phyloP scores from a whole-genome alignment of 2,888 invertebrate genomes.

The Phortica okadai region DNA sequence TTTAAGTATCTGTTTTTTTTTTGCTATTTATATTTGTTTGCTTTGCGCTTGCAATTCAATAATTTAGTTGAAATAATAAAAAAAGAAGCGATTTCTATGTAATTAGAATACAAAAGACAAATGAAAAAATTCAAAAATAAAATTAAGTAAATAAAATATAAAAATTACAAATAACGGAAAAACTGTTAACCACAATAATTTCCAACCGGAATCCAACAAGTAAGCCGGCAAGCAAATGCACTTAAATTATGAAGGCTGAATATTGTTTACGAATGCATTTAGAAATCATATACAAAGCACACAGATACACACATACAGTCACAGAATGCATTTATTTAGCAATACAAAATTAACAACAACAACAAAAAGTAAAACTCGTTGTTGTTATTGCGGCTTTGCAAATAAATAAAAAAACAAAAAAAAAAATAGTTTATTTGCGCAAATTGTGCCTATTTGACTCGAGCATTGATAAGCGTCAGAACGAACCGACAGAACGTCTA shows the following conservation, averaged over 20 bases:
- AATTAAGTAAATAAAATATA: conserved; percentile 43
- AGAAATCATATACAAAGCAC: conserved; percentile 25
- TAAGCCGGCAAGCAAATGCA: conserved; percentile 31
- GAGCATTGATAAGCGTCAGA: conserved; percentile 51
- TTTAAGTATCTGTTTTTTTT: too few relatives aligned
- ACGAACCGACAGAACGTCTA: conserved; percentile 3
- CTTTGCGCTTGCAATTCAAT: too few relatives aligned
- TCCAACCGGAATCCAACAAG: conserved; percentile 22
- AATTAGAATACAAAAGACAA: neutral
- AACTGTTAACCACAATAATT: conserved; percentile 19
- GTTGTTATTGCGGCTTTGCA: conserved; percentile 35
- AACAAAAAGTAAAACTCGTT: too few relatives aligned
- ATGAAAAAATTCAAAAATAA: conserved; percentile 3
- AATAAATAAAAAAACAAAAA: neutral
- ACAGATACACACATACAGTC: neutral
- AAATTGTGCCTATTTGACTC: conserved; percentile 57
- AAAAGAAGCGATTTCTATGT: neutral
- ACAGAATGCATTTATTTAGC: conserved; percentile 13
- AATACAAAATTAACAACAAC: conserved; percentile 21
- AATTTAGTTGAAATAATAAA: too few relatives aligned
- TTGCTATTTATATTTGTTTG: too few relatives aligned
- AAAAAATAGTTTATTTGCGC: conserved; percentile 65
- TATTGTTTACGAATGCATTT: conserved; percentile 58
- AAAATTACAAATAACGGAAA: conserved; percentile 40
- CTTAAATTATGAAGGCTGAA: conserved; percentile 25